Conservation (phyloP, 1,140 invertebrate genomes). For the Charaxes varanes region DNA sequence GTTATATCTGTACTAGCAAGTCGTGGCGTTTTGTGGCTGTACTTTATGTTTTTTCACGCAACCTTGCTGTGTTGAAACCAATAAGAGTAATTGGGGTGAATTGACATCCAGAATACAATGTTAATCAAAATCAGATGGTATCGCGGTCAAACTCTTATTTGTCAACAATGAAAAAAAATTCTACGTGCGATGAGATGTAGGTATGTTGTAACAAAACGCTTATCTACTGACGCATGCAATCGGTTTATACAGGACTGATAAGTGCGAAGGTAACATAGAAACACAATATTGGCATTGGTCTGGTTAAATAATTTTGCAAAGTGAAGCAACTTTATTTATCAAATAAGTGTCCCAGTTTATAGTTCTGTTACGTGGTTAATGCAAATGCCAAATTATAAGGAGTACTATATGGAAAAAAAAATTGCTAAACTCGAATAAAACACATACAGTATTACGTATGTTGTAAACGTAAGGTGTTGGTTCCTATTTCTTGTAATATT, state of each 20-base stretch:
- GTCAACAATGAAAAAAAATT: background rate
- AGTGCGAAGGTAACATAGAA: constrained; percentile 31
- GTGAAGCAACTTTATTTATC: constrained; percentile 17
- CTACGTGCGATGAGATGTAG: constrained; percentile 18
- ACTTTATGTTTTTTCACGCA: no score
- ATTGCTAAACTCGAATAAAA: no score
- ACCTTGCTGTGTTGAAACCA: no score
- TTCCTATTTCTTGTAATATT: constrained; percentile 17
- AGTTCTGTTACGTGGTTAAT: no score
- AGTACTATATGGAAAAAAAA: constrained; percentile 1
- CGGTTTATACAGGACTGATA: constrained; percentile 33
- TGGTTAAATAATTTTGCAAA: constrained; percentile 17
- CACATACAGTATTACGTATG: constrained; percentile 6
- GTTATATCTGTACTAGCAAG: no score
- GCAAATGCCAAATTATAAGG: constrained; percentile 1
- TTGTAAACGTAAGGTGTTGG: constrained; percentile 20
- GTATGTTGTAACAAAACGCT: constrained; percentile 21
- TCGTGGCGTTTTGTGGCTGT: no score
- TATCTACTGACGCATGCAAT: constrained; percentile 39
- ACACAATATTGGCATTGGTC: constrained; percentile 28
- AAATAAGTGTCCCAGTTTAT: background rate
- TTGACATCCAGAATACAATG: no score
- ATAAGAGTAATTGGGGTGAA: no score
- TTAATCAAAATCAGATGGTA: no score
- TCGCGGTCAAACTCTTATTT: background rate